These are phyloP conservation scores for Lomographa bimaculata DNA, from an alignment of 2,888 invertebrate genomes.

Conservation along the genomic window DNA sequence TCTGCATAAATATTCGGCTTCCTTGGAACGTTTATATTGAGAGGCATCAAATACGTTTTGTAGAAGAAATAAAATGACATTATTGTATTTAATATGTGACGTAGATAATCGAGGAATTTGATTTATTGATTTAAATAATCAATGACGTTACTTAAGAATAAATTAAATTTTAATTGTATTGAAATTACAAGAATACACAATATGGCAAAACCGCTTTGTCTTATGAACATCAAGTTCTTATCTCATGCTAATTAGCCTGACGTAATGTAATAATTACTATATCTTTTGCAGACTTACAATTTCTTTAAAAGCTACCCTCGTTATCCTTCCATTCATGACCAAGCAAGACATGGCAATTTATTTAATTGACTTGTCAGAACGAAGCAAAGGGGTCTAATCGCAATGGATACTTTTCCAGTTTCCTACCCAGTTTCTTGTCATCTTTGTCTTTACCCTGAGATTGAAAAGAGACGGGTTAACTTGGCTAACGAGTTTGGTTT, in stretches of 20 bases:
- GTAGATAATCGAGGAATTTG: too few relatives aligned
- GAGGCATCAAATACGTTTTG: slow-evolving; percentile 31
- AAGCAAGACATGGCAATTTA: slow-evolving; percentile 34
- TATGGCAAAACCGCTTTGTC: too few relatives aligned
- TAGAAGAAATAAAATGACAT: slow-evolving; percentile 16
- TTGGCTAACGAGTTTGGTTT: slow-evolving; percentile 35
- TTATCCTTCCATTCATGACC: slow-evolving; percentile 26
- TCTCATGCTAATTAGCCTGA: too few relatives aligned
- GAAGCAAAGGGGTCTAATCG: slow-evolving; percentile 41
- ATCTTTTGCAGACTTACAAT: slow-evolving; percentile 4
- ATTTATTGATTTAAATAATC: too few relatives aligned
- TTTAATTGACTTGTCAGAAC: slow-evolving; percentile 43
- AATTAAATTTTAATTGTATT: too few relatives aligned
- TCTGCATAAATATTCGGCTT: slow-evolving; percentile 45
- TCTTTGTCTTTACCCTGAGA: slow-evolving; percentile 23
- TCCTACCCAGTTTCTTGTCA: slow-evolving; percentile 22
- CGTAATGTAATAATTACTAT: too few relatives aligned
- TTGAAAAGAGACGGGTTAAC: slow-evolving; percentile 33
- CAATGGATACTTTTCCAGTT: slow-evolving; percentile 40
- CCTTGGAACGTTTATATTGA: slow-evolving; percentile 37
- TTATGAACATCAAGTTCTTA: too few relatives aligned
- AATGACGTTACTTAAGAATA: too few relatives aligned
- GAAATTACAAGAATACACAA: too few relatives aligned
- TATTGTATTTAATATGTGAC: not conserved
- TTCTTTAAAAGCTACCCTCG: slow-evolving; percentile 17